phyloP scores from a whole-genome alignment of 2,797 vertebrate species.

The Danio tinwini region DNA sequence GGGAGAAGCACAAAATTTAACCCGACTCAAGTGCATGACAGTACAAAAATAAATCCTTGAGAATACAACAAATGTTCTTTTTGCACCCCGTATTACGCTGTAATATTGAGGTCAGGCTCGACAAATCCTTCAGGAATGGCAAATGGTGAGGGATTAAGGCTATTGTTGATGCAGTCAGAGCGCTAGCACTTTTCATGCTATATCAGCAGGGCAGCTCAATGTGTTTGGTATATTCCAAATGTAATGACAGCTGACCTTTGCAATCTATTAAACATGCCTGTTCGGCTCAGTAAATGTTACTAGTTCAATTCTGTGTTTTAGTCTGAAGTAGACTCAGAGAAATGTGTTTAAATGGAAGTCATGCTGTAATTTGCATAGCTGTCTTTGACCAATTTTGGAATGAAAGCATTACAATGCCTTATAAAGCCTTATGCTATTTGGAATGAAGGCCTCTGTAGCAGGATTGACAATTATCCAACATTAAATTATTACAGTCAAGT shows the following conservation, averaged over 20 bases:
- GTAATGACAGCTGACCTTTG: slow-evolving; percentile 1
- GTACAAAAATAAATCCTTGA: neutral
- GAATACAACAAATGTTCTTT: neutral
- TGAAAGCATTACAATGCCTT: no score
- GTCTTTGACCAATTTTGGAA: neutral
- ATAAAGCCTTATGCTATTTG: no score
- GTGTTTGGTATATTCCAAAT: neutral
- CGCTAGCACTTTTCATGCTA: slow-evolving; percentile 14
- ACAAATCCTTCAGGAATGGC: slow-evolving; percentile 33
- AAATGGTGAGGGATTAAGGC: slow-evolving; percentile 13
- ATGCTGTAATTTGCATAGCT: neutral
- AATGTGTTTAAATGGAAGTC: neutral
- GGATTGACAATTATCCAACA: no score
- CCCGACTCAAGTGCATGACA: neutral
- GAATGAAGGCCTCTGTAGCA: no score
- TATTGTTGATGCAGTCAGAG: slow-evolving; percentile 13
- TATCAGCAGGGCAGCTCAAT: slow-evolving; percentile 24
- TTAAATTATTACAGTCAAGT: no score
- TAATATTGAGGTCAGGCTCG: slow-evolving; percentile 24
- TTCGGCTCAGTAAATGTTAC: slow-evolving; percentile 13
- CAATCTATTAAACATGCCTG: slow-evolving; percentile 13
- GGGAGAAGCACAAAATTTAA: neutral
- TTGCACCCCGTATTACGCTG: slow-evolving; percentile 1
- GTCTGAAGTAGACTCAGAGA: neutral
- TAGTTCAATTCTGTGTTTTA: neutral